Evolutionary conservation across 1,140 invertebrate species (phyloP), one percentile per base, ranked within the genome.

Genomic region (Triops cancriformis): DNA sequence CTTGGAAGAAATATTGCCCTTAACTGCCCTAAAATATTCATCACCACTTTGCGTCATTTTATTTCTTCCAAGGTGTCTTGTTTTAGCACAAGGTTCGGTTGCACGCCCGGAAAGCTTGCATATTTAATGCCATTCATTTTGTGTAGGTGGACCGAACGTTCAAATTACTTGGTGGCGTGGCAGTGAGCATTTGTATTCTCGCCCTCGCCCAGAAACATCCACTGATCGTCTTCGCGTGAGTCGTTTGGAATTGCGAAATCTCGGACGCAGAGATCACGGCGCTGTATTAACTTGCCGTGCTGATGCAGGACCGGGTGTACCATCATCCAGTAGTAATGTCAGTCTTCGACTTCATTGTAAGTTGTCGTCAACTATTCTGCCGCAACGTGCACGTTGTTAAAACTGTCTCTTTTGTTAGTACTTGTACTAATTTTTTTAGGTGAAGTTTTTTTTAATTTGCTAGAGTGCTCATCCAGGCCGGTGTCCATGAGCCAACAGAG

Each of bases 331-430:
- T 11, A 78, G 73, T 26, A 73, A 37, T 77, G 73, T 78, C 26
- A 75, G 72, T 28, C 51, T 78, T 14, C 77, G 73, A 11, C 28
- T 78, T 26, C 74, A 73, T 41, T 42, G 77, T 78, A 78, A 78
- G 77, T 37, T 73, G 12, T 31, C 26, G 9, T 11, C 31, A 74
- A 7, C 2, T 45, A 14, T 74, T 18, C 7, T 74, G 18, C 5
- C 14, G 1, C 23, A 18, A 64, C 51, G 6, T 64, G 51, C 14
- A 64, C 10, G 18, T 23, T 37, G 23, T 64, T 23, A 64, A n/a
- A n/a, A 14, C 14, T 64, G 10, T 64, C 1, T 23, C 14, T 64
- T 23, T n/a, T 64, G 51, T n/a, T 64, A 64, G 51, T 23, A 64
- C 51, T 64, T 64, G 51, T 18, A 64, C 51, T 64, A 37, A n/a